phyloP scores from a whole-genome alignment of 2,797 vertebrate species.

The Micrastur ruficollis region DNA sequence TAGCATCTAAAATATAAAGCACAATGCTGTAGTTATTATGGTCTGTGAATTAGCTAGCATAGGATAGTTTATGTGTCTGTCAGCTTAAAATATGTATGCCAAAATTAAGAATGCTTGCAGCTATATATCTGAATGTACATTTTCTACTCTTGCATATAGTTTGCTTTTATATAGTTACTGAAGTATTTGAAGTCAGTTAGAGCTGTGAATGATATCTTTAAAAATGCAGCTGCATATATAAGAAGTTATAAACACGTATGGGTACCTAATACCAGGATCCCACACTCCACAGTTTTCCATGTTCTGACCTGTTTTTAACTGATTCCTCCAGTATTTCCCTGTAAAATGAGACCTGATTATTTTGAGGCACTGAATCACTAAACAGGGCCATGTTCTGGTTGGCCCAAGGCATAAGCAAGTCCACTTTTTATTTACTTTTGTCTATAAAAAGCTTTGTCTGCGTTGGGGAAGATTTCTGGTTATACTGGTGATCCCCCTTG shows the following conservation, averaged over 20 bases:
- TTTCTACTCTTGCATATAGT: background rate
- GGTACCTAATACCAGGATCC: background rate
- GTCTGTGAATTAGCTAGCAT: background rate
- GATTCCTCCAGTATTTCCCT: background rate
- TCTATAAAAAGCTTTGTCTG: background rate
- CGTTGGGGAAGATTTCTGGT: background rate
- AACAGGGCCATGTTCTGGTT: conserved; percentile 11
- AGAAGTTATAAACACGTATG: background rate
- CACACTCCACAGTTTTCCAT: background rate
- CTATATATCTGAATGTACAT: background rate
- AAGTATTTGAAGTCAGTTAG: background rate
- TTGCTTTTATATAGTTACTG: background rate
- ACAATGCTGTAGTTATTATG: background rate
- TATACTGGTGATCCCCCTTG: background rate
- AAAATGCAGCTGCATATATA: background rate
- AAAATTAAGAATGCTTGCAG: background rate
- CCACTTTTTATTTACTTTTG: background rate
- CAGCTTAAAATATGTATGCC: background rate
- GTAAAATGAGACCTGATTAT: conserved; percentile 20
- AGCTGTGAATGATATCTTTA: conserved; percentile 5
- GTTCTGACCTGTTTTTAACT: conserved; percentile 43
- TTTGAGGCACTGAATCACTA: conserved; percentile 20
- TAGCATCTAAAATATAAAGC: background rate
- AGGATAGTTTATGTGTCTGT: background rate
- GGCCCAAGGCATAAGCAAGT: conserved; percentile 20